Evolutionary conservation across 92 coral and sea anemone genomes (phyloP).

Genomic region (Galaxea fascicularis): DNA sequence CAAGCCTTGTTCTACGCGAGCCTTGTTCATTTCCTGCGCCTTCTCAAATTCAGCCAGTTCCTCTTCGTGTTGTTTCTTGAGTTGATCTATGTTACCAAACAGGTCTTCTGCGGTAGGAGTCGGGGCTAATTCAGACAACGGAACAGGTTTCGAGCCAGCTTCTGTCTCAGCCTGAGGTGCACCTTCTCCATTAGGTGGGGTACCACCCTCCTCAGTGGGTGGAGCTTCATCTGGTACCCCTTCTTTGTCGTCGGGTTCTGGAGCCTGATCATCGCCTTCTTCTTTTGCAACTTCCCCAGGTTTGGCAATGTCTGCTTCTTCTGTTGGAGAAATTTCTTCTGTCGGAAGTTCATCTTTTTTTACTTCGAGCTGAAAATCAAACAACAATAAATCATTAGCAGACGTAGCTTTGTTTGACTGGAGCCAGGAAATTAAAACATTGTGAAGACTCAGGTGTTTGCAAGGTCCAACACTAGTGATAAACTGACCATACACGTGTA

Average conservation of each 20-base stretch:
- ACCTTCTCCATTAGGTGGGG: slow-evolving; percentile 44
- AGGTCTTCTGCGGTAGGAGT: slow-evolving; percentile 82
- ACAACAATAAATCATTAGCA: neutral
- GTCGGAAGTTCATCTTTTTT: slow-evolving; percentile 74
- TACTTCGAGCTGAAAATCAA: slow-evolving; percentile 52
- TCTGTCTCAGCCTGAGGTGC: slow-evolving; percentile 49
- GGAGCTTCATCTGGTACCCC: slow-evolving; percentile 71
- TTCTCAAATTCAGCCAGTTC: slow-evolving; percentile 94
- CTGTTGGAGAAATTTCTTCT: slow-evolving; percentile 45
- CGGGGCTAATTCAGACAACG: slow-evolving; percentile 89
- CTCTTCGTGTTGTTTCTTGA: slow-evolving; percentile 94
- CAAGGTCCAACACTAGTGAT: too few species aligned
- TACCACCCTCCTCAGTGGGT: slow-evolving; percentile 53
- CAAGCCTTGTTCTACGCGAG: slow-evolving; percentile 92
- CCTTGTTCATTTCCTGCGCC: slow-evolving; percentile 91
- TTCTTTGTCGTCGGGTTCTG: slow-evolving; percentile 72
- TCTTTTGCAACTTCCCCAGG: slow-evolving; percentile 81
- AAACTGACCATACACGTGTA: too few species aligned
- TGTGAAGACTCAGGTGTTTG: too few species aligned
- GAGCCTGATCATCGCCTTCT: slow-evolving; percentile 90
- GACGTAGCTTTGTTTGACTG: neutral
- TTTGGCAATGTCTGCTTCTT: slow-evolving; percentile 68
- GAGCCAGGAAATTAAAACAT: too few species aligned
- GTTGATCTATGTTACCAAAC: slow-evolving; percentile 94
- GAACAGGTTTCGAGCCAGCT: slow-evolving; percentile 62